Conservation (phyloP, 2,888 invertebrate genomes). For the Pseudococcus longispinus region DNA sequence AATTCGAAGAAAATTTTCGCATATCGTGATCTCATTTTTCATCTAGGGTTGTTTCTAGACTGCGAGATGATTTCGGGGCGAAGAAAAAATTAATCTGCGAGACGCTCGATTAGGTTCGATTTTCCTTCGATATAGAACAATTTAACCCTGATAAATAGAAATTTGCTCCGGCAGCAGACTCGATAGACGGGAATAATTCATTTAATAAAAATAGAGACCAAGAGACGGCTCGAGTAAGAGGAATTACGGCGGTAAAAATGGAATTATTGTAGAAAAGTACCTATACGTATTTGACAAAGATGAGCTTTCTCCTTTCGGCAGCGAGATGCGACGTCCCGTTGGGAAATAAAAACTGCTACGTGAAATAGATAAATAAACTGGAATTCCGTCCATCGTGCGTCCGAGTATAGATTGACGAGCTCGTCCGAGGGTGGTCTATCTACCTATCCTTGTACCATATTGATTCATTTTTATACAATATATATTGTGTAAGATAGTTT, state of each 20-base stretch:
- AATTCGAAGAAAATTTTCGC: neutral
- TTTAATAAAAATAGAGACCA: neutral
- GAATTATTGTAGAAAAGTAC: constrained; percentile 4
- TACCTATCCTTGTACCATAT: neutral
- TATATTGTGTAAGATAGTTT: constrained; percentile 7
- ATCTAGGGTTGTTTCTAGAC: neutral
- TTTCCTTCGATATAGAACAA: neutral
- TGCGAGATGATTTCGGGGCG: neutral
- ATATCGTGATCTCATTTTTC: neutral
- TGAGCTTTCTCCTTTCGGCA: constrained; percentile 11
- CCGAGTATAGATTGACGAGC: neutral
- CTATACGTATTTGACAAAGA: neutral
- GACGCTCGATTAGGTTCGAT: constrained; percentile 4
- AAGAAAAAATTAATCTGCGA: neutral
- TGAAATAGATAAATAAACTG: constrained; percentile 16
- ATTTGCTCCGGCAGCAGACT: neutral
- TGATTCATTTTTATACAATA: constrained; percentile 14
- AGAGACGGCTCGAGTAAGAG: neutral
- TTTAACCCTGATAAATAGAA: neutral
- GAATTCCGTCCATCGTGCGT: neutral
- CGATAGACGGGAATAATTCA: neutral
- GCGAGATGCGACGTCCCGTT: neutral
- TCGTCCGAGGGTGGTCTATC: neutral
- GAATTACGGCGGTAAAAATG: neutral
- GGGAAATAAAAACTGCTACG: constrained; percentile 13